phyloP scores from a whole-genome alignment of 2,797 vertebrate genomes.

The Calcarius lapponicus region DNA sequence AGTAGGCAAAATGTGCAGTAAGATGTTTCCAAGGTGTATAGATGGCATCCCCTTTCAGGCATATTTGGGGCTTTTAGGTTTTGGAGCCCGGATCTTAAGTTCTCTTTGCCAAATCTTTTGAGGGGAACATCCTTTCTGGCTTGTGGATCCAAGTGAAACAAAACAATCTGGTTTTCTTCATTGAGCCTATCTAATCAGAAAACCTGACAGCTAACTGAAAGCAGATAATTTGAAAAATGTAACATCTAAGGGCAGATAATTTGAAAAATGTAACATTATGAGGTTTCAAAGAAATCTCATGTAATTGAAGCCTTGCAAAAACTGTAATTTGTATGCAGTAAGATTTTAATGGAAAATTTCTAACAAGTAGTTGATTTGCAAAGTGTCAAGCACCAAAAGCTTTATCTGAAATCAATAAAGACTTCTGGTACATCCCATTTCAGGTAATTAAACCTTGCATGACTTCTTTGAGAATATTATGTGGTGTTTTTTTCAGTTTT shows the following conservation, averaged over 20 bases:
- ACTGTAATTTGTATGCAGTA: background rate
- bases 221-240: background rate
- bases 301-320: background rate
- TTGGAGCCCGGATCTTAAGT: background rate
- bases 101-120: background rate
- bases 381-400: background rate
- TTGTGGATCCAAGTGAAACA: background rate
- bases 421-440: background rate
- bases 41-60: background rate
- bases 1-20: background rate
- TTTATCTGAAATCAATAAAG: conserved; percentile 2
- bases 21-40: fast-evolving
- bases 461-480: background rate
- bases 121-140: background rate
- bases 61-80: background rate
- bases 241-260: background rate
- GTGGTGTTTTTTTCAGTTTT: background rate
- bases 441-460: conserved; percentile 14
- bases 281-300: background rate
- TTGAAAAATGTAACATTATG: background rate
- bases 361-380: background rate
- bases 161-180: background rate
- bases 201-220: background rate
- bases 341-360: background rate
- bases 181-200: background rate